These are phyloP conservation scores for Salvelinus namaycush DNA, from an alignment of 2,113 vertebrate genomes.

Conservation along the genomic window DNA sequence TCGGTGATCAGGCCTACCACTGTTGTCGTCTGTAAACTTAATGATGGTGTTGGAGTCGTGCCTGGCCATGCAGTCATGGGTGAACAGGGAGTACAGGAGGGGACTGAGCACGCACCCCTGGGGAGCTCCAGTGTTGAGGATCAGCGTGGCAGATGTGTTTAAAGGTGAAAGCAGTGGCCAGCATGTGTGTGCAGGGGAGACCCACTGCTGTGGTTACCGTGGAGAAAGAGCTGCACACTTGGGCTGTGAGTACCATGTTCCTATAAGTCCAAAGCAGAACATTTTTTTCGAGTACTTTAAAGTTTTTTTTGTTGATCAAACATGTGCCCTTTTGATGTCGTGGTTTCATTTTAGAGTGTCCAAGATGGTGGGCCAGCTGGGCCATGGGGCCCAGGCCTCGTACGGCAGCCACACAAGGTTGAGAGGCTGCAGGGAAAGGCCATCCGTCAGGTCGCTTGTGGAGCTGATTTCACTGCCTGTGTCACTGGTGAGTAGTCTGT, in stretches of 20 bases:
- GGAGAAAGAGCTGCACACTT: constrained; percentile 97
- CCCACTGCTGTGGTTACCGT: constrained; percentile 95
- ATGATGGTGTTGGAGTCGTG: too few relatives aligned
- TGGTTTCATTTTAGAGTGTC: constrained; percentile 80
- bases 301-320: too few relatives aligned
- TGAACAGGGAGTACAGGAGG: too few relatives aligned
- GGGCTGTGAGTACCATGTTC: constrained; percentile 86
- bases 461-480: constrained; percentile 94
- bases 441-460: constrained; percentile 92
- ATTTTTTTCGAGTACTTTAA: too few relatives aligned
- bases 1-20: too few relatives aligned
- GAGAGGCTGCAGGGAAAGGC: constrained; percentile 94
- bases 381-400: constrained; percentile 94
- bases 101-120: too few relatives aligned
- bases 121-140: too few relatives aligned
- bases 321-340: background rate
- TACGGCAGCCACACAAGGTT: constrained; percentile 93
- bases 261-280: too few relatives aligned
- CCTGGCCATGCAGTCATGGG: too few relatives aligned
- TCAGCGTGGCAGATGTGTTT: constrained; percentile 44
- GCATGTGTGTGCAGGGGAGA: constrained; percentile 95
- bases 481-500: constrained; percentile 80
- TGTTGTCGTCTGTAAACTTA: too few relatives aligned
- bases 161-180: constrained; percentile 94
- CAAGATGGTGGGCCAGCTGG: constrained; percentile 95